Conservation (phyloP, 2,888 invertebrate species). For the Cheilosia impressa region DNA sequence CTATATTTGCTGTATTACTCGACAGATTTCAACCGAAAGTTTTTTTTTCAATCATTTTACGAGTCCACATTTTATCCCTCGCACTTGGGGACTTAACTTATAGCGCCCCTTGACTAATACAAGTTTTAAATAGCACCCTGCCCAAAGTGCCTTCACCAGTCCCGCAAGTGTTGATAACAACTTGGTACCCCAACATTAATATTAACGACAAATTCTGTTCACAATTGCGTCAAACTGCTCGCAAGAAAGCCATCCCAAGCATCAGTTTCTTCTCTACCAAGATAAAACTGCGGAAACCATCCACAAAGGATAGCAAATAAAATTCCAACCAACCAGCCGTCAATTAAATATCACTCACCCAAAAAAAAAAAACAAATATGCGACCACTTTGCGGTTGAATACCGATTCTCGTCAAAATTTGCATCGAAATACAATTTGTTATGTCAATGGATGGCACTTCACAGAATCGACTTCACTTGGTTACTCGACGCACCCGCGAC, state of each 20-base stretch:
- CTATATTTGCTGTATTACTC: too few species aligned
- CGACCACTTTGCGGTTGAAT: slow-evolving; percentile 24
- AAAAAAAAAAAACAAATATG: slow-evolving; percentile 5
- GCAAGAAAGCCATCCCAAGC: slow-evolving; percentile 4
- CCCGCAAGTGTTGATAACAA: too few species aligned
- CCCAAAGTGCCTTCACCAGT: too few species aligned
- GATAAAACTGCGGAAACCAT: slow-evolving; percentile 1
- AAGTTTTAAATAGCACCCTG: too few species aligned
- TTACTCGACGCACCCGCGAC: slow-evolving; percentile 50
- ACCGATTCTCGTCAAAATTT: slow-evolving; percentile 56
- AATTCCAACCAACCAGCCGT: slow-evolving; percentile 47
- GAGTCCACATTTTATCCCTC: too few species aligned
- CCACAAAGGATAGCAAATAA: slow-evolving; percentile 14
- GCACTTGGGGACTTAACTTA: neutral
- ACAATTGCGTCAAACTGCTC: neutral
- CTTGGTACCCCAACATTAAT: neutral
- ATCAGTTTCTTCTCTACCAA: neutral
- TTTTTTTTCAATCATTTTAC: too few species aligned
- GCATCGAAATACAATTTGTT: slow-evolving; percentile 72
- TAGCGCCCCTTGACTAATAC: too few species aligned
- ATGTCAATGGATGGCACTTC: slow-evolving; percentile 65
- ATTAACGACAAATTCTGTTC: neutral
- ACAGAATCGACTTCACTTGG: slow-evolving; percentile 39
- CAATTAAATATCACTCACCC: slow-evolving; percentile 61
- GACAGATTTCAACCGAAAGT: too few species aligned